Percentiles rank a stretch among this genome's conserved stretches.
Conservation (phyloP, 1,140 invertebrate genomes). For the Drosophila sechellia region DNA sequence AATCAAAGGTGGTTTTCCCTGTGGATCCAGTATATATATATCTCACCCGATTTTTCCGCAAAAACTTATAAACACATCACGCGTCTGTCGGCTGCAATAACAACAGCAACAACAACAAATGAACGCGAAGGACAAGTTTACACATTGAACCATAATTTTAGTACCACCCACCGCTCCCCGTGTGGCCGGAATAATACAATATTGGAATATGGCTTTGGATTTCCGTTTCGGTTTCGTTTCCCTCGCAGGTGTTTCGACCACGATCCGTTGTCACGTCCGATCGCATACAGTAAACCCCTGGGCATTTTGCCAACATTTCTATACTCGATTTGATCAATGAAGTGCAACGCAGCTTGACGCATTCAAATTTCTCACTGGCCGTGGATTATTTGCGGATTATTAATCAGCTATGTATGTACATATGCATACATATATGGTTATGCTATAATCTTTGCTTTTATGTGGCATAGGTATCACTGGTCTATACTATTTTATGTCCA, state of each 20-base stretch:
- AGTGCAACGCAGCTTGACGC: slow-evolving; percentile 49
- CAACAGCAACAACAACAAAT: background rate
- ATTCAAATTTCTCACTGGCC: slow-evolving; percentile 35
- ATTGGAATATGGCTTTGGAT: slow-evolving; percentile 32
- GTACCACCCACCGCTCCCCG: background rate
- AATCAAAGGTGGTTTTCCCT: background rate
- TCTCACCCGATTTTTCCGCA: background rate
- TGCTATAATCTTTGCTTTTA: background rate
- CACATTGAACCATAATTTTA: slow-evolving; percentile 41
- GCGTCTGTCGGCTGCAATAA: slow-evolving; percentile 1
- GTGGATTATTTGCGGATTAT: slow-evolving; percentile 9
- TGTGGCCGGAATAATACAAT: slow-evolving; percentile 14
- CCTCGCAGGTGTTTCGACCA: slow-evolving; percentile 35
- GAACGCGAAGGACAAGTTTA: slow-evolving; percentile 43
- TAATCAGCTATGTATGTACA: background rate
- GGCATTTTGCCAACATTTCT: slow-evolving; percentile 28
- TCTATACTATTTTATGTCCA: background rate
- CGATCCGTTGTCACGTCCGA: slow-evolving; percentile 33
- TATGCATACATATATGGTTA: background rate
- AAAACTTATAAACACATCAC: slow-evolving; percentile 46
- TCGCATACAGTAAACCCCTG: slow-evolving; percentile 19
- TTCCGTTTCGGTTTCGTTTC: slow-evolving; percentile 41
- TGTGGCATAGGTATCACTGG: background rate
- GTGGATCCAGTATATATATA: too few relatives aligned
- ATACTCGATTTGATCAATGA: slow-evolving; percentile 37